Percentiles rank a stretch among this genome's conserved stretches.
These are phyloP conservation scores for Pangasius krempfi DNA, from an alignment of 2,797 vertebrate species.

Conservation along the genomic window DNA sequence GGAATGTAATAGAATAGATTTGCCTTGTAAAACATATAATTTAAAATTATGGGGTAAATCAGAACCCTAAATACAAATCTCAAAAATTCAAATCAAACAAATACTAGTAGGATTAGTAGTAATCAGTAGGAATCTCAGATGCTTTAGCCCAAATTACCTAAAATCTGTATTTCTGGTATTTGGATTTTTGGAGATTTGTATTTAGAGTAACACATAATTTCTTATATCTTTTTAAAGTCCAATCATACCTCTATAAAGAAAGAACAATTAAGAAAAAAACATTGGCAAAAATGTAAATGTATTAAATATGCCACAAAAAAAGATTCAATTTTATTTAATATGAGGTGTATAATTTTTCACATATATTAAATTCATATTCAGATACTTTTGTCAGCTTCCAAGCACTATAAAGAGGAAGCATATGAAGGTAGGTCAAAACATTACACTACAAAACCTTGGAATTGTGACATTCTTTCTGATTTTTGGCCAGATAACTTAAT, in stretches of 20 bases:
- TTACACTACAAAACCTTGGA: background rate
- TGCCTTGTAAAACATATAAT: background rate
- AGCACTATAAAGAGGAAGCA: background rate
- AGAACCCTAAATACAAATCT: background rate
- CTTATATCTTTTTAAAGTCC: too few relatives aligned
- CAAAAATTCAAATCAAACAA: background rate
- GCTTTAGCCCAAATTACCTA: too few relatives aligned
- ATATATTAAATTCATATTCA: background rate
- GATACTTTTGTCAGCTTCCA: background rate
- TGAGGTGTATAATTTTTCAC: background rate
- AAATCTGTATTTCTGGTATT: too few relatives aligned
- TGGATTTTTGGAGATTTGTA: too few relatives aligned
- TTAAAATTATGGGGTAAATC: background rate
- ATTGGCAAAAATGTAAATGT: background rate
- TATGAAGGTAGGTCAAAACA: background rate
- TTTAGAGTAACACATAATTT: too few relatives aligned
- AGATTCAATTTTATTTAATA: background rate
- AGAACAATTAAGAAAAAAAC: background rate
- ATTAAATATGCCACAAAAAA: background rate
- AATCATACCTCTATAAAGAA: background rate
- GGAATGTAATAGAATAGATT: background rate
- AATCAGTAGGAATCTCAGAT: too few relatives aligned
- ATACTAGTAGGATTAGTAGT: background rate
- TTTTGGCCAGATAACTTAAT: background rate
- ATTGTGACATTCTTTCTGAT: background rate